Base-by-base conservation (phyloP, 2,888 invertebrate genomes). In the Argyresthia goedartella region DNA sequence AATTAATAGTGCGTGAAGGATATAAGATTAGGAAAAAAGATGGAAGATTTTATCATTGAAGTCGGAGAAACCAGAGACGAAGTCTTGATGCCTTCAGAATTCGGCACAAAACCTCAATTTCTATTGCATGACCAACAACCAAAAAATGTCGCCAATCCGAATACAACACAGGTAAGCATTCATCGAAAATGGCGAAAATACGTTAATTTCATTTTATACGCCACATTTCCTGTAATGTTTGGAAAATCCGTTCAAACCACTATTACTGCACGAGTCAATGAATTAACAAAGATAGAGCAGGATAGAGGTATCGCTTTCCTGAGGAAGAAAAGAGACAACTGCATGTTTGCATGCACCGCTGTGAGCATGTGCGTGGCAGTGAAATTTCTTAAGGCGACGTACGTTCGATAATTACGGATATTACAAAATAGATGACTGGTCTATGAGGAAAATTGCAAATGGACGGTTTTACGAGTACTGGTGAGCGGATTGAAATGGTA, bases 311-410 rank as follows among this genome's bases (percentile, higher is more conserved):
- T n/a, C 54, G 55, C 61, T 56, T 56, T 52, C 54, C 47, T 52
- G 56, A 55, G 50, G 51, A 25, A 59, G 49, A 62, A 70, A 55
- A 55, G 67, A 63, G 73, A 67, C 56, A 6, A 41, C n/a, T 43
- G 51, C 59, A 63, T 63, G 60, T 68, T 65, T 69, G 62, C 67
- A 57, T 62, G 65, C 65, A 53, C 57, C 57, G 63, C 64, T 61
- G 65, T 66, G 60, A 64, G 16, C 14, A 8, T 42, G 50, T 25
- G 33, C 50, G 9, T 49, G 39, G 25, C 42, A 50, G 50, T 50
- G 50, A 50, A 50, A 50, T 42, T 35, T 11, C 50, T 41, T 14
- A 50, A 41, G 41, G 41, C 41, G 41, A 25, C 11, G 41, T 15
- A 33, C 33, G 15, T 16, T 34, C 9, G 9, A 42, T 47, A 47